phyloP scores from a whole-genome alignment of 2,113 vertebrate species.

The Damaliscus lunatus region DNA sequence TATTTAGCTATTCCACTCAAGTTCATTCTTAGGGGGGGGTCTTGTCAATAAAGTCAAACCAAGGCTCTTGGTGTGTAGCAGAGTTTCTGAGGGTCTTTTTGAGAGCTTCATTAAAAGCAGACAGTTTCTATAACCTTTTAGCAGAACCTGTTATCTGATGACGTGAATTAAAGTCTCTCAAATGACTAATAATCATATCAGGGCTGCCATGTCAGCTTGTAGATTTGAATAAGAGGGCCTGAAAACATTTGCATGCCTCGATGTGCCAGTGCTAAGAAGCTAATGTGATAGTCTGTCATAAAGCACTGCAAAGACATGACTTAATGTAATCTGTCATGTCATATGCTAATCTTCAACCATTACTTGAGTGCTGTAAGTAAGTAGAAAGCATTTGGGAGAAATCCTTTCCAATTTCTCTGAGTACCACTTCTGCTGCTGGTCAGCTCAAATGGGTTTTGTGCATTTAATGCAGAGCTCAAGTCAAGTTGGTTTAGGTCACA shows the following conservation, averaged over 20 bases:
- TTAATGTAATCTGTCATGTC: constrained; percentile 99
- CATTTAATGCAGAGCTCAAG: constrained; percentile 89
- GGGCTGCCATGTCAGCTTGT: constrained; percentile 97
- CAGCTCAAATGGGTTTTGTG: constrained; percentile 91
- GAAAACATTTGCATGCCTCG: constrained; percentile 96
- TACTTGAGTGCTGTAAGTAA: constrained; percentile 91
- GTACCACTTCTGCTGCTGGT: constrained; percentile 89
- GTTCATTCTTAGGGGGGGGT: constrained; percentile 76
- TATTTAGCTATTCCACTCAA: constrained; percentile 83
- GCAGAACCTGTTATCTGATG: constrained; percentile 94
- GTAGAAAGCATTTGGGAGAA: constrained; percentile 89
- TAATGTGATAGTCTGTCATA: constrained; percentile 95
- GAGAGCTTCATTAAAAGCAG: constrained; percentile 91
- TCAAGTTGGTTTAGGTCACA: constrained; percentile 92
- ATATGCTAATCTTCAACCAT: constrained; percentile 99
- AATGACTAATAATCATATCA: constrained; percentile 99
- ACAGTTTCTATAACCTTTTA: constrained; percentile 92
- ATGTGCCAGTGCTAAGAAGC: constrained; percentile 96
- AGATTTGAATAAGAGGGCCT: constrained; percentile 99
- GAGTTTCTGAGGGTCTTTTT: constrained; percentile 82
- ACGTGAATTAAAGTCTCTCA: constrained; percentile 95
- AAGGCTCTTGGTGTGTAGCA: constrained; percentile 72
- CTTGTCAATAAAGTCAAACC: constrained; percentile 85
- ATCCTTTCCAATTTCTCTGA: constrained; percentile 90
- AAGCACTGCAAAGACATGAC: constrained; percentile 94